Base-by-base conservation (phyloP, 37 sponge, comb jelly and placozoan species). In the Eunapius fragilis region DNA sequence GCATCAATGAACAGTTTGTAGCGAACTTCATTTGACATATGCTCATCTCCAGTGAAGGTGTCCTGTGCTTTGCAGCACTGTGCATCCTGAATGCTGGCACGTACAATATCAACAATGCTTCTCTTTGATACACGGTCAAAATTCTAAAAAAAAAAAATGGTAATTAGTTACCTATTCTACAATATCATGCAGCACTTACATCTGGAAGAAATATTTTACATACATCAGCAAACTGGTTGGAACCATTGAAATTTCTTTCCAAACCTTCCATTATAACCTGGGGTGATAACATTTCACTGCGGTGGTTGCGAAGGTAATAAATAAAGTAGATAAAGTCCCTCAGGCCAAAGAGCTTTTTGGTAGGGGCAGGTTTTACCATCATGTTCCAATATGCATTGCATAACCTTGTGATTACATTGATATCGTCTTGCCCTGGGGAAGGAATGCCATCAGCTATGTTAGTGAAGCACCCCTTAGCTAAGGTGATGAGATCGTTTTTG, bases 191-290 rank as follows among this genome's bases (percentile, higher is more conserved):
- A 58, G 17, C 17, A 37, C 72, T 72, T 35, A 86, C 87, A 68
- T 47, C 0, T 0, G 28, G 26, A n/a, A 93, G 47, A 58, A 93
- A 93, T 49, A 23, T 41, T 7, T 80, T 80, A 76, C 90, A 89
- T 25, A 89, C 74, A 28, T 48, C 48, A 22, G 83, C 76, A 87
- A 93, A 93, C n/a, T 86, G 48, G 0, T 89, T 87, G 38, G 68
- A 79, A 13, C 97, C 97, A 87, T 93, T 96, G 84, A 96, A 96
- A 77, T 96, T 96, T 35, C 97, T 87, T 82, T 96, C 94, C 34
- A 96, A 72, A 70, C 88, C 92, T 30, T 88, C 79, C 84, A 89
- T 75, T 33, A 94, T 85, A 6, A 91, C 76, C 68, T 93, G 89
- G 17, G 91, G 80, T 31, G 80, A 88, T 35, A 92, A 32, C 41